Base-by-base conservation (phyloP, 2,797 vertebrate genomes). In the Luscinia megarhynchos region DNA sequence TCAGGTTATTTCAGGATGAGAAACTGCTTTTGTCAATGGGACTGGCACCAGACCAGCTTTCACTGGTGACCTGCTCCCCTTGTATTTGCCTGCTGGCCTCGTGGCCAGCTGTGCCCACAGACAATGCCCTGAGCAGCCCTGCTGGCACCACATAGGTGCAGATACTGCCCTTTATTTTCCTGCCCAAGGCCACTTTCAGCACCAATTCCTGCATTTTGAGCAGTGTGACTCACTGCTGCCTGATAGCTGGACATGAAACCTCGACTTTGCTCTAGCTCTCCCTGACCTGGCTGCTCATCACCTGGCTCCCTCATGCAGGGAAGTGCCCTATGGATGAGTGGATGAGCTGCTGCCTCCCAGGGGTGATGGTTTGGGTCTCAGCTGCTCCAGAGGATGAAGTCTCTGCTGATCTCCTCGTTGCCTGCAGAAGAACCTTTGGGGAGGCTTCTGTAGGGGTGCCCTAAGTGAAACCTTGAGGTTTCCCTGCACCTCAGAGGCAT, bases 181-280 rank as follows among this genome's bases (percentile, higher is more conserved):
- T 68, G 55, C 20, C 50, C 38, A 55, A 72, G 24, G 50, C n/a
- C 59, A 77, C 36, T 76, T 24, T 16, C 12, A 57, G 43, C n/a
- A 78, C 26, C 26, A 55, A 3, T 15, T 30, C 15, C 32, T 20
- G 41, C 7, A 4, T n/a, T 82, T 40, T 0, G 9, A 41, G 41
- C 27, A 50, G 19, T 6, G 26, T 68, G 75, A 30, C 70, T 76
- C 67, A 38, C 20, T 77, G 68, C 70, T 73, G 78, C 23, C 61
- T 64, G 54, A 41, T 0, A 79, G 32, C 29, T 54, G 32, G 58
- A 46, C 46, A 26, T 46, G 45, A 21, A 46, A 46, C 45, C 2
- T 53, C 0, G 0, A 15, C 23, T 12, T 70, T 0, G 0, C 50
- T 83, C 34, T 75, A 74, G 75, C 15, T 80, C 50, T 64, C 23